These are phyloP conservation scores for Ellobium chinense DNA, from an alignment of 2,888 invertebrate genomes.

Conservation along the genomic window DNA sequence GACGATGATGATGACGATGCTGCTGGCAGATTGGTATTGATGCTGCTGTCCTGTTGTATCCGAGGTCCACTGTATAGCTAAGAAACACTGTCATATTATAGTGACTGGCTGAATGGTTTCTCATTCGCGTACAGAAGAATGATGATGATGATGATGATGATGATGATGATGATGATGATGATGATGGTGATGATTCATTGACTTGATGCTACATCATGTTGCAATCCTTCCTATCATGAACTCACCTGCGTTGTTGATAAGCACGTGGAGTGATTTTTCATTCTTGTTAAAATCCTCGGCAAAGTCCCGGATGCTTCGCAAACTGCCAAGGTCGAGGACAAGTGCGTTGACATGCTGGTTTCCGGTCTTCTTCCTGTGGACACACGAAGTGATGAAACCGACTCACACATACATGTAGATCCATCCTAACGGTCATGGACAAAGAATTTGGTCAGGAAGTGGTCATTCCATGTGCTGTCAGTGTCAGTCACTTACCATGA, in stretches of 20 bases:
- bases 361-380: conserved; percentile 66
- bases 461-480: no score
- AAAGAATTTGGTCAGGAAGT: no score
- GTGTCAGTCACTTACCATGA: no score
- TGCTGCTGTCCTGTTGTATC: no score
- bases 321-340: conserved; percentile 73
- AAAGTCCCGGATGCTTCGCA: conserved; percentile 74
- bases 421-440: no score
- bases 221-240: background rate
- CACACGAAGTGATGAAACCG: background rate
- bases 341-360: conserved; percentile 73
- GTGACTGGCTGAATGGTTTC: no score
- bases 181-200: background rate
- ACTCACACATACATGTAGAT: no score
- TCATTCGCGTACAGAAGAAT: no score
- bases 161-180: background rate
- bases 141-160: background rate
- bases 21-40: no score
- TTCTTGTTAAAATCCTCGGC: conserved; percentile 68
- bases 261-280: conserved; percentile 73
- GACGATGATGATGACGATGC: no score
- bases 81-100: no score
- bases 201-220: background rate
- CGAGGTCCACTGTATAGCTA: no score
- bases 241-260: conserved; percentile 79